Base-by-base conservation (phyloP, 2,888 invertebrate genomes). In the Metalampra italica region DNA sequence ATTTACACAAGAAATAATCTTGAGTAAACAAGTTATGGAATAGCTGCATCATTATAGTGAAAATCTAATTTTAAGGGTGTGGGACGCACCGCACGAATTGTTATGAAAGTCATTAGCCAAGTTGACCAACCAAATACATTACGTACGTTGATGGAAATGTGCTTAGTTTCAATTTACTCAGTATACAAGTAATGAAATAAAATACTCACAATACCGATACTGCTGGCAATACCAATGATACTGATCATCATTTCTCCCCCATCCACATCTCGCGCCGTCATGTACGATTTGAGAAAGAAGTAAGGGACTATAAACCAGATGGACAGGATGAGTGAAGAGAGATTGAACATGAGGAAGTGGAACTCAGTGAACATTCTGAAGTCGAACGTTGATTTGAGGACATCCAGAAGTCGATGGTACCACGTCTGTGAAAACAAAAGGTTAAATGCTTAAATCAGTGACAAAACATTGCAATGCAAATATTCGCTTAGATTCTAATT, bases 231-330 rank as follows among this genome's bases (percentile, higher is more conserved):
- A 45, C 97, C 97, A 61, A 98, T 96, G 45, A 95, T 92, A 41
- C 97, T 94, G 58, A 97, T 93, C 64, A 98, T 92, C 57, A 92
- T 91, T 0, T 97, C 95, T 1, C 94, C 94, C 9, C 94, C 93
- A 3, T 92, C 91, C 52, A 94, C 91, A 0, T 91, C 86, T 62
- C 92, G 92, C 9, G 91, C 91, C 39, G 92, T 91, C 65, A 92
- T 92, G 50, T 76, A 87, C 0, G 82, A 81, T 47, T 92, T 92
- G 68, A 96, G 93, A 78, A 95, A 94, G 76, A 98, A 96, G 84
- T 98, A 98, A 3, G 98, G 97, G 55, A 98, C 95, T 72, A 98
- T 97, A 78, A 95, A 95, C 95, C 97, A 97, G 63, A 95, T 94
- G 73, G 97, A 98, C 44, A 98, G 91, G 50, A 97, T 91, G 57